Base-by-base conservation (phyloP, 2,888 invertebrate species). In the Epinotia bilunana region DNA sequence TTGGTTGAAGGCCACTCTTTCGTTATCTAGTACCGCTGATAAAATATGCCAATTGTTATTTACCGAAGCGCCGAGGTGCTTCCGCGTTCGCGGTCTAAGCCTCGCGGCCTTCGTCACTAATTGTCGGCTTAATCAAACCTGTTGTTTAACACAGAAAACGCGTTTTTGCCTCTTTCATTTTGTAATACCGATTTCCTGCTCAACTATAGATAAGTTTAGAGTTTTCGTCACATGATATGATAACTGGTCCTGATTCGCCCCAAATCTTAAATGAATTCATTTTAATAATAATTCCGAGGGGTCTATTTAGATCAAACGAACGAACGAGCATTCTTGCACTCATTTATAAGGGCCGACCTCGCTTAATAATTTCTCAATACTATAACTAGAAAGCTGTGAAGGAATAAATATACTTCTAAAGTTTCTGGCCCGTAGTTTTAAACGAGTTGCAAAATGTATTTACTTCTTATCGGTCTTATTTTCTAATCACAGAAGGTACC, bases 41-140 rank as follows among this genome's bases (percentile, higher is more conserved):
- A 90, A 90, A 86, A 84, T 86, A 90, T 87, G 86, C 88, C 88
- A 88, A 88, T 90, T 89, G 89, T 91, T 93, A 91, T 91, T 91
- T 89, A 86, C 82, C 84, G 85, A 87, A 86, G 83, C 84, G 85
- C 82, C 83, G 85, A 89, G 86, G 86, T 79, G 88, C 90, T 94
- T 94, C 93, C 94, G 92, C 87, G 86, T 91, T 83, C 82, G 83
- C 74, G 76, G 53, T 61, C 71, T 61, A 75, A 71, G 65, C 74
- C 86, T 90, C 90, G 90, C 80, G 90, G 91, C 84, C 90, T 86
- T 82, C 82, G 81, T 85, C 85, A 84, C 84, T 85, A 85, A 79
- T 72, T 67, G 62, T 60, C 57, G 65, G 67, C 67, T 62, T 83
- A 86, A 85, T 86, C 86, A 86, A 80, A 83, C 33, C 13, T 18